These are phyloP conservation scores for Limonius californicus DNA, from an alignment of 1,140 invertebrate genomes.

Conservation along the genomic window DNA sequence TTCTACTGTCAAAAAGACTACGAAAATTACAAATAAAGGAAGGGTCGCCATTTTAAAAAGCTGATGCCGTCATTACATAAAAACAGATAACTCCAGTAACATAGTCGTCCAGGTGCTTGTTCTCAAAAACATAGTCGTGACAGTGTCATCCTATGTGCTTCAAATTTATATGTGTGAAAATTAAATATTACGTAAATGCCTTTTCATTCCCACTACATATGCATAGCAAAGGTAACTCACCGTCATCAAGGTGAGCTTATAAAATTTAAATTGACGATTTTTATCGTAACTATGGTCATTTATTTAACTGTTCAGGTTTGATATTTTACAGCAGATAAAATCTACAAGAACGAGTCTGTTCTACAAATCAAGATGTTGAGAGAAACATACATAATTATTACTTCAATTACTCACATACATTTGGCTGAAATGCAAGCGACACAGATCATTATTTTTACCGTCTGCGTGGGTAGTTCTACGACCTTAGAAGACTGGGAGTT, in stretches of 20 bases:
- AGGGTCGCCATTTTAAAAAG: too few species aligned
- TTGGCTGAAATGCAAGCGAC: background rate
- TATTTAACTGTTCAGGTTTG: conserved; percentile 22
- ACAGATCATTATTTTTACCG: background rate
- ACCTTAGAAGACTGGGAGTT: conserved; percentile 1
- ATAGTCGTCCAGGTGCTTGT: too few species aligned
- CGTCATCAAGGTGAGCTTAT: background rate
- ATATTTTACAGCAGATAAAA: conserved; percentile 23
- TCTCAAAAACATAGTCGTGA: too few species aligned
- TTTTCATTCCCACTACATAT: too few species aligned
- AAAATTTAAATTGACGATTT: conserved; percentile 27
- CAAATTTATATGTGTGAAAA: too few species aligned
- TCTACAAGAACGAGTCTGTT: conserved; percentile 14
- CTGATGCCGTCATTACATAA: too few species aligned
- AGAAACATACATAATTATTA: conserved; percentile 5
- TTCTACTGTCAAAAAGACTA: too few species aligned
- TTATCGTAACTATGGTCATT: conserved; percentile 25
- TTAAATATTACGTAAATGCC: too few species aligned
- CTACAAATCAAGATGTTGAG: conserved; percentile 4
- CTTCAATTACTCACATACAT: conserved; percentile 1
- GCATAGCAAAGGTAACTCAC: background rate
- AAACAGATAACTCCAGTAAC: too few species aligned
- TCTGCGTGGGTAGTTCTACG: conserved; percentile 1
- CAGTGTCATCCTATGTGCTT: too few species aligned
- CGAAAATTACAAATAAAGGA: too few species aligned